Base-by-base conservation (phyloP, 2,113 vertebrate species). In the Columbina picui region DNA sequence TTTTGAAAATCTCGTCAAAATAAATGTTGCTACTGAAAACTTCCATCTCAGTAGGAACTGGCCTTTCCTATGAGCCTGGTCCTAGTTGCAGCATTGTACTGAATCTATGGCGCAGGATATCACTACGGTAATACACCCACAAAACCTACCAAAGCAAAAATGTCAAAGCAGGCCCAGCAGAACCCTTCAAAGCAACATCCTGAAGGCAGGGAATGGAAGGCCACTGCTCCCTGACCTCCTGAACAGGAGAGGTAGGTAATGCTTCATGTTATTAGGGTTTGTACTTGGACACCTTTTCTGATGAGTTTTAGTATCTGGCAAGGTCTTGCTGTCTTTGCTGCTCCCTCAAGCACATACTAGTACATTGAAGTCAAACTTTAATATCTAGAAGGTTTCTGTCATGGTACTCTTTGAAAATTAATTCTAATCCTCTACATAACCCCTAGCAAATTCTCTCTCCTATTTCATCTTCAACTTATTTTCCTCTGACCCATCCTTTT, bases 241-340 rank as follows among this genome's bases (percentile, higher is more conserved):
- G 32, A 38, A 41, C 21, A 55, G 0, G 0, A 3, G 9, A 43
- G 23, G 14, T 1, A 4, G 39, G 15, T 10, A 18, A 19, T 6
- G 0, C 14, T 50, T 74, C 20, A 14, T n/a, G 26, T 6, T 50
- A 16, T 32, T 23, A 69, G 30, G 12, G 7, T 14, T 87, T 81
- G 5, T 55, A 71, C 18, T 63, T 6, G 6, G 8, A 15, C 7
- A n/a, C 12, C 17, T 39, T 1, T 43, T 93, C 17, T 5, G 1
- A 26, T 22, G 12, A 67, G 4, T 41, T 89, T 74, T 15, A 59
- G 60, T 18, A 59, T 63, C 32, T 67, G 14, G 11, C 20, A 43
- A 81, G 32, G 9, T 75, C 29, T 84, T 41, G 2, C 11, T 14
- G 2, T 55, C 34, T 75, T 71, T 59, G 9, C 14, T 68, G 15